These are phyloP conservation scores for Tipula lateralis DNA, from an alignment of 2,888 invertebrate species.

Conservation along the genomic window DNA sequence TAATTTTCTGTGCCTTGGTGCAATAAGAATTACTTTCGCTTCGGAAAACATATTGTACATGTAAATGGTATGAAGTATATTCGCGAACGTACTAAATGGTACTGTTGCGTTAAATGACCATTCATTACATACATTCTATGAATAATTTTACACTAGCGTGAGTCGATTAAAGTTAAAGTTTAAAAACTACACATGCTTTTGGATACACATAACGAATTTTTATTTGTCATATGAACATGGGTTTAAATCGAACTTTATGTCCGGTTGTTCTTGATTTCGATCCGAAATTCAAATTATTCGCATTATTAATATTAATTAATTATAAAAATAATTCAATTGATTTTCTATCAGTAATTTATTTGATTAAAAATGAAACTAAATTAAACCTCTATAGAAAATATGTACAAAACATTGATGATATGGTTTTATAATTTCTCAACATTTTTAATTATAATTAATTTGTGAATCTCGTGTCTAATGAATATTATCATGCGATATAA, in stretches of 20 bases:
- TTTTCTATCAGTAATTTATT: not conserved
- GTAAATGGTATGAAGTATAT: not conserved
- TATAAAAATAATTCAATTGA: not conserved
- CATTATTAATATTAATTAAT: not conserved
- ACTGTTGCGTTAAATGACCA: not conserved
- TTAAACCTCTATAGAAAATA: not conserved
- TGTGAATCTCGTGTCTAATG: not conserved
- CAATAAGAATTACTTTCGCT: constrained; percentile 14
- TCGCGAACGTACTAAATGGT: constrained; percentile 15
- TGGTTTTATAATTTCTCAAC: not conserved
- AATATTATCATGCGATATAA: not conserved
- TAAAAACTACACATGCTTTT: no score
- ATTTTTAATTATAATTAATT: not conserved
- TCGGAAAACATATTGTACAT: not conserved
- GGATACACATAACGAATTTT: not conserved
- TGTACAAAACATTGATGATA: not conserved
- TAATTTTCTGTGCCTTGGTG: not conserved
- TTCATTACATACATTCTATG: not conserved
- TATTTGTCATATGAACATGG: not conserved
- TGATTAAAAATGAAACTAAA: not conserved
- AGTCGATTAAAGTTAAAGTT: not conserved
- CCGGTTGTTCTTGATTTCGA: not conserved
- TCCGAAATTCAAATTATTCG: not conserved
- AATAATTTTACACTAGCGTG: not conserved
- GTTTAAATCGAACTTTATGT: not conserved